These are phyloP conservation scores for Conchocele bisecta DNA, from an alignment of 2,888 invertebrate genomes.

Conservation along the genomic window DNA sequence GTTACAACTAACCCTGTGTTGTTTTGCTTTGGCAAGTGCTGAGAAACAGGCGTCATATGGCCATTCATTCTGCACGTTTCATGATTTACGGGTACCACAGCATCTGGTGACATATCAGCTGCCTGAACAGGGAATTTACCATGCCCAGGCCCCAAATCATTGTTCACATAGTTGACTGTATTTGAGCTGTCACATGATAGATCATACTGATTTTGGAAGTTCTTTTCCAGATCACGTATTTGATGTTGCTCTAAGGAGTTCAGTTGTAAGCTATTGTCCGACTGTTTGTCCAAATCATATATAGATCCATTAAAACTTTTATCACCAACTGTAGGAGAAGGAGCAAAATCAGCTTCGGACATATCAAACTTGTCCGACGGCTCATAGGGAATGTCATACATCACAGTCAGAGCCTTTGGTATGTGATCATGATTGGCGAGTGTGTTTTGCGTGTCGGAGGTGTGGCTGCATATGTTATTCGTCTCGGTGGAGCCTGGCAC, in stretches of 20 bases:
- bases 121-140: slow-evolving; percentile 45
- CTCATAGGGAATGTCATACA: slow-evolving; percentile 67
- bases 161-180: slow-evolving; percentile 15
- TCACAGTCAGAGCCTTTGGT: slow-evolving; percentile 7
- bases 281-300: not conserved
- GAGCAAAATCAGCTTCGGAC: slow-evolving; percentile 74
- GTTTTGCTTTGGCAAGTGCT: slow-evolving; percentile 14
- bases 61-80: slow-evolving; percentile 32
- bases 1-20: slow-evolving; percentile 1
- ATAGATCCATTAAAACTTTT: slow-evolving; percentile 36
- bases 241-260: no score
- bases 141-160: slow-evolving; percentile 22
- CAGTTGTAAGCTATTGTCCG: not conserved
- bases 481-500: not conserved
- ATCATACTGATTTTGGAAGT: slow-evolving; percentile 10
- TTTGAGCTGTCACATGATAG: slow-evolving; percentile 1
- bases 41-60: slow-evolving; percentile 22
- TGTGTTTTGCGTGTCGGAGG: not conserved
- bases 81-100: slow-evolving; percentile 10
- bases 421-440: slow-evolving; percentile 4
- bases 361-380: slow-evolving; percentile 68
- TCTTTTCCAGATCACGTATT: slow-evolving; percentile 9
- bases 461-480: not conserved
- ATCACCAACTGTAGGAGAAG: slow-evolving; percentile 45
- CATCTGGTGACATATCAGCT: slow-evolving; percentile 38